A percentile compares a stretch with the other conserved stretches of the same genome.
Evolutionary conservation across 2,797 vertebrate genomes (phyloP).

Genomic region (Macrochelys suwanniensis): DNA sequence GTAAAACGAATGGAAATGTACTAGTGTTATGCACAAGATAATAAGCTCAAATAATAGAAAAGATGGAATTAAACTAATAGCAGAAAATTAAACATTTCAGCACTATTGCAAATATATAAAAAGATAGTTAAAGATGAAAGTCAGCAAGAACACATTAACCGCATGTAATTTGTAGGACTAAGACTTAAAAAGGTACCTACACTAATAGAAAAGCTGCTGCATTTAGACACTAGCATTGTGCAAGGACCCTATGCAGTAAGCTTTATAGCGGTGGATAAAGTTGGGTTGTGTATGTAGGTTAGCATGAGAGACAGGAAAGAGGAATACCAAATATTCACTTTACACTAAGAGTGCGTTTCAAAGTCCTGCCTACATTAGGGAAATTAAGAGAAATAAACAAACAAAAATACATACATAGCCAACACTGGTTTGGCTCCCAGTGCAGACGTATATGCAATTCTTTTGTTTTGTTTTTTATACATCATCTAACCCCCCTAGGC

Average conservation of each 20-base stretch:
- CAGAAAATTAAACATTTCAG: background rate
- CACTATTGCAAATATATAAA: background rate
- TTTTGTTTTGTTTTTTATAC: background rate
- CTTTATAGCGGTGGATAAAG: constrained; percentile 49
- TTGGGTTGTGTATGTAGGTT: constrained; percentile 27
- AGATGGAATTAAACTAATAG: background rate
- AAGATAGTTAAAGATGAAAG: constrained; percentile 17
- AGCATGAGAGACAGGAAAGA: background rate
- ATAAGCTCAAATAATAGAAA: constrained; percentile 23
- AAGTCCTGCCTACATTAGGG: background rate
- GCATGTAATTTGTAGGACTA: background rate
- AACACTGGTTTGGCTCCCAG: background rate
- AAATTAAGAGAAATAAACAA: background rate
- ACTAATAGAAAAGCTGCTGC: background rate
- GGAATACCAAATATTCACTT: background rate
- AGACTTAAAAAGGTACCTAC: background rate
- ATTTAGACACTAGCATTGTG: constrained; percentile 8
- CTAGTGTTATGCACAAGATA: constrained; percentile 54
- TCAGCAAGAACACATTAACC: background rate
- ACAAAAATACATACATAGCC: background rate
- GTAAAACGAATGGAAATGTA: constrained; percentile 74
- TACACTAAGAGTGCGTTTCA: background rate
- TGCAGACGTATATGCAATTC: background rate
- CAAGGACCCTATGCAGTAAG: background rate
- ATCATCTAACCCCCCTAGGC: background rate